phyloP scores from a whole-genome alignment of 2,113 vertebrate genomes.

The Ochotona princeps region DNA sequence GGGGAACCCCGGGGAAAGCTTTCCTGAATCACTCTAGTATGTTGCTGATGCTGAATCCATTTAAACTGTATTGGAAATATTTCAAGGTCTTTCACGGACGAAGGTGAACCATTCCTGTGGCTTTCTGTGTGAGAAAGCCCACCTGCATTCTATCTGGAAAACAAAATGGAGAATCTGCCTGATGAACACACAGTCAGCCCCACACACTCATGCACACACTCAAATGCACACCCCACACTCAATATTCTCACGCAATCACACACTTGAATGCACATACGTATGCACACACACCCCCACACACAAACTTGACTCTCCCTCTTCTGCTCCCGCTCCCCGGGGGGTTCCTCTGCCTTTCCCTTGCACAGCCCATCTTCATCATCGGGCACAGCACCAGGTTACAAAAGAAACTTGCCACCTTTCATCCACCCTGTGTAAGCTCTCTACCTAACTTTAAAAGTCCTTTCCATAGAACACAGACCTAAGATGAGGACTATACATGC shows the following conservation, averaged over 20 bases:
- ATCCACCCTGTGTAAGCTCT: neutral
- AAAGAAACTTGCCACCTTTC: neutral
- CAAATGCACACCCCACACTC: too few relatives aligned
- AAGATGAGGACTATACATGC: neutral
- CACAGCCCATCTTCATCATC: too few relatives aligned
- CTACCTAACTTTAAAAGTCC: neutral
- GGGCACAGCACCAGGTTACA: fast-evolving
- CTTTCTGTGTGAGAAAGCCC: neutral
- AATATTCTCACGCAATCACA: too few relatives aligned
- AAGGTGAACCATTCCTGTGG: neutral
- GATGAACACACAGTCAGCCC: too few relatives aligned
- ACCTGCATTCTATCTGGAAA: neutral
- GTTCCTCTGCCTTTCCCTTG: too few relatives aligned
- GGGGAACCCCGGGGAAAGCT: too few relatives aligned
- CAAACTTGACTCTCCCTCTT: too few relatives aligned
- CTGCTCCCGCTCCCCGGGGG: too few relatives aligned
- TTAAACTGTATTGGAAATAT: neutral
- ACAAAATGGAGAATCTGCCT: neutral
- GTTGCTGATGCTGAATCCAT: neutral
- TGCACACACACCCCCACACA: too few relatives aligned
- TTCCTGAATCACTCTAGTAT: neutral
- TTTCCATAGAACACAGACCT: neutral
- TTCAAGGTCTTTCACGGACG: neutral
- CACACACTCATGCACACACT: too few relatives aligned
- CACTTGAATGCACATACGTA: too few relatives aligned